Evolutionary conservation across 1,140 invertebrate species (phyloP).

Genomic region (Coenobita brevimanus): DNA sequence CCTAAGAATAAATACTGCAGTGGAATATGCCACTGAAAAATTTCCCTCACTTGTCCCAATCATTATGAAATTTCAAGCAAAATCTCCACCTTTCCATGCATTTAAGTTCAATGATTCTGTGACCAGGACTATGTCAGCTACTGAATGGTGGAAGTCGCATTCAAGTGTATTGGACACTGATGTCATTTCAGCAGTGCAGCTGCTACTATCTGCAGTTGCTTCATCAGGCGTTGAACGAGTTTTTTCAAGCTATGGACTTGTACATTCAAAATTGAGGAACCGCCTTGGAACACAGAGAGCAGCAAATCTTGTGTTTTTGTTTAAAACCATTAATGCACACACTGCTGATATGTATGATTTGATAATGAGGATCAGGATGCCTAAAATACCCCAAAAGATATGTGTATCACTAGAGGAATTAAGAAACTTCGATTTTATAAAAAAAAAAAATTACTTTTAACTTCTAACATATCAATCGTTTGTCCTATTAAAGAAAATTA

Average conservation of each 20-base stretch:
- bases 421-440: background rate
- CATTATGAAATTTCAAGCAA: slow-evolving; percentile 28
- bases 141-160: slow-evolving; percentile 29
- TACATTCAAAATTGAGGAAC: slow-evolving; percentile 26
- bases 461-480: too few species aligned
- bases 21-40: slow-evolving; percentile 18
- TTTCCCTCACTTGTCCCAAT: slow-evolving; percentile 13
- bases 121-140: slow-evolving; percentile 18
- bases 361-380: background rate
- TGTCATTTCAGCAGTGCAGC: slow-evolving; percentile 2
- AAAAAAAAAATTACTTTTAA: background rate
- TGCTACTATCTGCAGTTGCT: background rate
- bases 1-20: background rate
- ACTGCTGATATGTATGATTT: background rate
- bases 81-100: slow-evolving; percentile 29
- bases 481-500: too few species aligned
- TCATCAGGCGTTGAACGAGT: slow-evolving; percentile 24
- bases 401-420: background rate
- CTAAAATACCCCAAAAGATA: background rate
- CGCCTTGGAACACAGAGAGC: slow-evolving; percentile 3
- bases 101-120: slow-evolving; percentile 23
- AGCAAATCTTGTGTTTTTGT: slow-evolving; percentile 20
- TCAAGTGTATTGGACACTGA: background rate
- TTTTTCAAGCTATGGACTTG: slow-evolving; percentile 15
- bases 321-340: slow-evolving; percentile 1